These are phyloP conservation scores for Labroides dimidiatus DNA, from an alignment of 2,797 vertebrate genomes.

Conservation along the genomic window DNA sequence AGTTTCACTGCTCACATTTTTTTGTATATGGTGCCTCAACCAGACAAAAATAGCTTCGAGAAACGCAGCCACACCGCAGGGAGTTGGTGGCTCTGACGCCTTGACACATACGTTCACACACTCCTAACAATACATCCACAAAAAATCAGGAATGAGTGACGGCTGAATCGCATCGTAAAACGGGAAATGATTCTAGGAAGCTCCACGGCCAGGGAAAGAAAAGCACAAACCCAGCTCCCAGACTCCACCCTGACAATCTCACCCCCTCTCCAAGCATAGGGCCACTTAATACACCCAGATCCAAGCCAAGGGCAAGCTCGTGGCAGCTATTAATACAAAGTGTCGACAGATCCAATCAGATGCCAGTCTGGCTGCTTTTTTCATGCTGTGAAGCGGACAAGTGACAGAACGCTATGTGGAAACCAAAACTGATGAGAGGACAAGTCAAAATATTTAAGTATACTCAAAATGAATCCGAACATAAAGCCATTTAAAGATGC, in stretches of 20 bases:
- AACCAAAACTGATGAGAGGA: constrained; percentile 42
- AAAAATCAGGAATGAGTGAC: constrained; percentile 45
- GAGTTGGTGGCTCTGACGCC: constrained; percentile 4
- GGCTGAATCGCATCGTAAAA: constrained; percentile 52
- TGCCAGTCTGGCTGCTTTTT: constrained; percentile 52
- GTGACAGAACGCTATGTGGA: constrained; percentile 29
- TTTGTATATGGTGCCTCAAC: constrained; percentile 1
- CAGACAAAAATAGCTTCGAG: constrained; percentile 27
- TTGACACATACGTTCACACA: constrained; percentile 18
- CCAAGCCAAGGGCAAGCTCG: constrained; percentile 51
- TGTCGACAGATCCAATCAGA: constrained; percentile 73
- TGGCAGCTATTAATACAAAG: constrained; percentile 78
- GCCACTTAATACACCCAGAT: constrained; percentile 39
- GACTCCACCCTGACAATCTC: constrained; percentile 19
- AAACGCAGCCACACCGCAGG: constrained; percentile 7
- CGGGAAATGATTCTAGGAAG: constrained; percentile 31
- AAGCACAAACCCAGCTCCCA: constrained; percentile 18
- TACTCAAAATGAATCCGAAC: neutral
- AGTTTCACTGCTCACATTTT: constrained; percentile 23
- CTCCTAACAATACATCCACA: constrained; percentile 17
- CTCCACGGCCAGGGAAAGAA: constrained; percentile 21
- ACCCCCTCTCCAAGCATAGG: neutral
- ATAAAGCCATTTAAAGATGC: neutral
- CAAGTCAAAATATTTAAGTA: constrained; percentile 20
- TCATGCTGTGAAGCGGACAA: constrained; percentile 54